A percentile compares a stretch with the other conserved stretches of the same genome.
phyloP scores from a whole-genome alignment of 2,888 invertebrate genomes.

The Heterodera filipjevi region DNA sequence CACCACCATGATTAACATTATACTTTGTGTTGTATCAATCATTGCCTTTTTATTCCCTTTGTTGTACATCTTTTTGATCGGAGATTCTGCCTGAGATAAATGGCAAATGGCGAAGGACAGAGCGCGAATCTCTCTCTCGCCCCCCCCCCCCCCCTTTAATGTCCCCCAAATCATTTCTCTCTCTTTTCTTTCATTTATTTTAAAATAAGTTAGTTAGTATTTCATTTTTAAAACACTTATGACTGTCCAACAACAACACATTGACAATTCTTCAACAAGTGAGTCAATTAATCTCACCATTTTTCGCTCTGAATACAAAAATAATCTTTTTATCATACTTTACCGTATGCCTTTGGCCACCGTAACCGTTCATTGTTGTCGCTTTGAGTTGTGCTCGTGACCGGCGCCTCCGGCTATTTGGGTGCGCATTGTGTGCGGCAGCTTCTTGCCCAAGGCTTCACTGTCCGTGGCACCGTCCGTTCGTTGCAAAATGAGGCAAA shows the following conservation, averaged over 20 bases:
- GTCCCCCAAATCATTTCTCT: too few relatives aligned
- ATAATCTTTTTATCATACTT: background rate
- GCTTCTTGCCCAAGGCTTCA: constrained; percentile 68
- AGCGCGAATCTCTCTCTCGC: too few relatives aligned
- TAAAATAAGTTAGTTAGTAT: too few relatives aligned
- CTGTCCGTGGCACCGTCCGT: constrained; percentile 68
- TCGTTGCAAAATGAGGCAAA: constrained; percentile 54
- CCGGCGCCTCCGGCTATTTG: constrained; percentile 70
- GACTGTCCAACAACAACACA: background rate
- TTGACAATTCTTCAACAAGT: background rate
- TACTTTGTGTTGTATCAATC: too few relatives aligned
- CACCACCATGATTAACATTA: too few relatives aligned
- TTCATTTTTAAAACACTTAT: too few relatives aligned
- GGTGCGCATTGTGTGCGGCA: constrained; percentile 69
- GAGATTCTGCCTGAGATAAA: background rate
- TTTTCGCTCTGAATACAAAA: background rate
- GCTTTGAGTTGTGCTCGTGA: constrained; percentile 68
- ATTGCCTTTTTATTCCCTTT: too few relatives aligned
- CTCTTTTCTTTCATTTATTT: too few relatives aligned
- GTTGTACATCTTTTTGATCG: too few relatives aligned
- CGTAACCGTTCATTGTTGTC: background rate
- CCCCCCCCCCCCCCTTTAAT: too few relatives aligned
- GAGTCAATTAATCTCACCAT: too few relatives aligned
- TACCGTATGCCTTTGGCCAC: background rate
- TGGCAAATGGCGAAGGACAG: background rate